Percentiles rank a stretch among this genome's conserved stretches.
Evolutionary conservation across 2,888 invertebrate species (phyloP).

Genomic region (Phaedon cochleariae): DNA sequence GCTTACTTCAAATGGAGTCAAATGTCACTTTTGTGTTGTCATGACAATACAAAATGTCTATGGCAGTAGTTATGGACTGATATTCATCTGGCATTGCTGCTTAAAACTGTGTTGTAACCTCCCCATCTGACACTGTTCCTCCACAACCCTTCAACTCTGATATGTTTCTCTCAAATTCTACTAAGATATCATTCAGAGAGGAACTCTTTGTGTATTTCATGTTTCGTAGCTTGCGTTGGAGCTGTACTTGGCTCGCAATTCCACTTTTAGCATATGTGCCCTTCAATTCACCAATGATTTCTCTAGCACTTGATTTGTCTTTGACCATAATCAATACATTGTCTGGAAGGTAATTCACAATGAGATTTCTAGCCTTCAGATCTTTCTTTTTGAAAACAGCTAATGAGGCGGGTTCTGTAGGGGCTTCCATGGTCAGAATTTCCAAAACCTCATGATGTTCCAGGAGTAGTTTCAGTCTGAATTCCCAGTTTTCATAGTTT

Average conservation of each 20-base stretch:
- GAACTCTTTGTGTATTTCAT: constrained; percentile 11
- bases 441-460: constrained; percentile 2
- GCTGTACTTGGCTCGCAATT: constrained; percentile 17
- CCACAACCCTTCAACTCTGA: constrained; percentile 5
- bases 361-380: neutral
- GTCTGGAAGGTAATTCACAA: constrained; percentile 2
- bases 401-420: neutral
- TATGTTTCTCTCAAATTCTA: constrained; percentile 12
- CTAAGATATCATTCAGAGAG: constrained; percentile 5
- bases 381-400: constrained; percentile 4
- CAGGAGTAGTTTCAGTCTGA: constrained; percentile 4
- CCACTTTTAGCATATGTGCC: constrained; percentile 11
- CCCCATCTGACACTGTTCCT: neutral
- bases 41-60: constrained; percentile 25
- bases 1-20: constrained; percentile 13
- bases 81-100: constrained; percentile 21
- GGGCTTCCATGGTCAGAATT: neutral
- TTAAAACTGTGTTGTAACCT: neutral
- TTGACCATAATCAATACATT: constrained; percentile 13
- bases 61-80: constrained; percentile 24
- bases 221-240: constrained; percentile 19
- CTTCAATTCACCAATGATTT: neutral
- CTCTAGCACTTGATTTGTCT: neutral
- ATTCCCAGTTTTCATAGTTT: constrained; percentile 6
- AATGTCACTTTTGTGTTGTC: neutral